Percentiles rank a stretch among this genome's conserved stretches.
Evolutionary conservation across 2,888 invertebrate species (phyloP).

Genomic region (Apodemia mormo): DNA sequence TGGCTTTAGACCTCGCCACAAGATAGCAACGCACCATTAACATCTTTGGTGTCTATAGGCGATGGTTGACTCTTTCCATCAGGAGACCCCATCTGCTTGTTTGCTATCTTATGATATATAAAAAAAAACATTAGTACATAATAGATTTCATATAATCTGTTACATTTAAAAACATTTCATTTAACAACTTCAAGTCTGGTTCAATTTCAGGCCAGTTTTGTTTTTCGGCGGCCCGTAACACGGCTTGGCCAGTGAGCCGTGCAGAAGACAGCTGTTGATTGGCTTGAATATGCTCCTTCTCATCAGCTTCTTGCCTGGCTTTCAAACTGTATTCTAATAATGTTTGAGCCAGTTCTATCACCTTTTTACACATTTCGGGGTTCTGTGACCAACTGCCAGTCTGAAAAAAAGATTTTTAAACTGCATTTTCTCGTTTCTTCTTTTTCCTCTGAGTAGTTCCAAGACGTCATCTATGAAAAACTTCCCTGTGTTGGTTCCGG

Average conservation of each 20-base stretch:
- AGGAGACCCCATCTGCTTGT: too few species aligned
- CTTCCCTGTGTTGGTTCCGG: too few species aligned
- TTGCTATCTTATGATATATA: slow-evolving; percentile 28
- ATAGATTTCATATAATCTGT: slow-evolving; percentile 73
- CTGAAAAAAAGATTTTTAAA: slow-evolving; percentile 44
- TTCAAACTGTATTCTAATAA: slow-evolving; percentile 82
- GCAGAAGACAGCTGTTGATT: slow-evolving; percentile 82
- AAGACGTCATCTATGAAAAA: too few species aligned
- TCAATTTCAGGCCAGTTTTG: slow-evolving; percentile 70
- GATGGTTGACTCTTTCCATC: too few species aligned
- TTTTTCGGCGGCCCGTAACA: slow-evolving; percentile 72
- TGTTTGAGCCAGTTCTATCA: slow-evolving; percentile 82
- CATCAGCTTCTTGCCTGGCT: slow-evolving; percentile 69
- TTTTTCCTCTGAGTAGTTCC: too few species aligned
- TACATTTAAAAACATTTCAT: slow-evolving; percentile 51
- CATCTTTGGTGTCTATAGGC: too few species aligned
- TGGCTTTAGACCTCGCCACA: too few species aligned
- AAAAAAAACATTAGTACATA: slow-evolving; percentile 48
- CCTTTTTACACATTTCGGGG: slow-evolving; percentile 81
- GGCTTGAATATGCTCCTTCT: slow-evolving; percentile 74
- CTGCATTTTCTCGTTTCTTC: too few species aligned
- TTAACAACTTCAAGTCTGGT: slow-evolving; percentile 53
- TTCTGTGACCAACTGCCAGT: slow-evolving; percentile 80
- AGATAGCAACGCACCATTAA: too few species aligned
- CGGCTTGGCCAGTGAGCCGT: slow-evolving; percentile 79